These are phyloP conservation scores for Phenganax stokvisi DNA, from an alignment of 92 coral and sea anemone genomes.

Conservation along the genomic window DNA sequence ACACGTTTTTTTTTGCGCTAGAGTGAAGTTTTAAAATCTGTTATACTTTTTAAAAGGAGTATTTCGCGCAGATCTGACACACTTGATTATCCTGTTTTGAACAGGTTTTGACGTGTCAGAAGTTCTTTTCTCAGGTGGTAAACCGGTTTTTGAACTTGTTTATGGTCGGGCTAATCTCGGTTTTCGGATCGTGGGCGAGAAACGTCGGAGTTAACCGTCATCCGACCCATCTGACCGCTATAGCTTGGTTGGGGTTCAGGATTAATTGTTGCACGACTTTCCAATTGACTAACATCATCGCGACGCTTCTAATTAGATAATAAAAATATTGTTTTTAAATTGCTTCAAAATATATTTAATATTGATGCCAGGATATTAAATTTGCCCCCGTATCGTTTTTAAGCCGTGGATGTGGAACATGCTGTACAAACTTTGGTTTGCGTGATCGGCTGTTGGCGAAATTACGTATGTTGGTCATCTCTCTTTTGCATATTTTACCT, in stretches of 20 bases:
- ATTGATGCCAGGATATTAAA: not conserved
- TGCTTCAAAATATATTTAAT: conserved; percentile 7
- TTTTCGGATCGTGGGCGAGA: conserved; percentile 13
- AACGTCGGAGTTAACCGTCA: conserved; percentile 2
- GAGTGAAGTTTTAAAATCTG: not conserved
- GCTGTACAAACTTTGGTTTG: not conserved
- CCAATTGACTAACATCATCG: not conserved
- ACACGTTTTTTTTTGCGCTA: not conserved
- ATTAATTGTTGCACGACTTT: not conserved
- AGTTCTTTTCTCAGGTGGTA: not conserved
- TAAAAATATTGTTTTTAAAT: not conserved
- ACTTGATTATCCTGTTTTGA: not conserved
- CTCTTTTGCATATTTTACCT: too few species aligned
- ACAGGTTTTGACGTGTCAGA: not conserved
- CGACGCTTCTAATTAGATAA: not conserved
- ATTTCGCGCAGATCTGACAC: not conserved
- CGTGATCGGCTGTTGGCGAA: not conserved
- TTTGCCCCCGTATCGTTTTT: not conserved
- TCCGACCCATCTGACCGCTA: not conserved
- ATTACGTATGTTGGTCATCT: not conserved
- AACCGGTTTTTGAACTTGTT: conserved; percentile 25
- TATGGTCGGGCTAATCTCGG: conserved; percentile 22
- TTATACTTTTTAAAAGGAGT: not conserved
- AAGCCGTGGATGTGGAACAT: not conserved
- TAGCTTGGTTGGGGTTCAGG: not conserved